A percentile compares a stretch with the other conserved stretches of the same genome.
Evolutionary conservation across 2,113 vertebrate species (phyloP).

Genomic region (Pelodiscus sinensis): DNA sequence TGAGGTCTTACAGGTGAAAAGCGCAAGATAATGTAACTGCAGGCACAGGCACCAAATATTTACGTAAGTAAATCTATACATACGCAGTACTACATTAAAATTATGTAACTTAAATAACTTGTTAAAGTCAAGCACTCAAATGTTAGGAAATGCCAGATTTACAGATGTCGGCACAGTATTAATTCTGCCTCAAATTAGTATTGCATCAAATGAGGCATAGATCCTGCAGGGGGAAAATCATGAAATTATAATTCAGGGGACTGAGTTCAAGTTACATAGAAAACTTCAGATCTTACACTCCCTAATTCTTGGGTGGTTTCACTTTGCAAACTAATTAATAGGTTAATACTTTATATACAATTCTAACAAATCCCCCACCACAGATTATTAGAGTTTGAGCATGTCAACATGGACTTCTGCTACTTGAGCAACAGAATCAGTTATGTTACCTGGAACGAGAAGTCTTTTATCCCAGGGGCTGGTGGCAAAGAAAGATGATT

Average conservation of each 20-base stretch:
- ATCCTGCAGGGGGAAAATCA: background rate
- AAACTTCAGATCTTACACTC: background rate
- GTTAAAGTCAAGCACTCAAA: background rate
- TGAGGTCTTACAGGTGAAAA: background rate
- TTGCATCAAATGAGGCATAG: background rate
- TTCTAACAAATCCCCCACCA: background rate
- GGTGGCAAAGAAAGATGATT: background rate
- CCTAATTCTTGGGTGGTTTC: background rate
- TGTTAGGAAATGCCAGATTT: background rate
- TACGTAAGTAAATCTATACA: background rate
- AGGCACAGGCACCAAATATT: background rate
- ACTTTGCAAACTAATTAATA: background rate
- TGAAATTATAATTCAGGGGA: background rate
- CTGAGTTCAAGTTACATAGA: background rate
- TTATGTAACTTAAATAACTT: background rate
- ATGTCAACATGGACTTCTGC: background rate
- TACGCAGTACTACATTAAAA: background rate
- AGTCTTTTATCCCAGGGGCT: background rate
- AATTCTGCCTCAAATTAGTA: background rate
- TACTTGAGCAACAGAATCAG: background rate
- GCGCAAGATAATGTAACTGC: background rate
- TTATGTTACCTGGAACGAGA: background rate
- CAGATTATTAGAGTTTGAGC: background rate
- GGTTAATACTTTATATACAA: background rate
- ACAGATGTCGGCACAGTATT: background rate